phyloP scores from a whole-genome alignment of 2,113 vertebrate genomes.

The Hystrix brachyura region DNA sequence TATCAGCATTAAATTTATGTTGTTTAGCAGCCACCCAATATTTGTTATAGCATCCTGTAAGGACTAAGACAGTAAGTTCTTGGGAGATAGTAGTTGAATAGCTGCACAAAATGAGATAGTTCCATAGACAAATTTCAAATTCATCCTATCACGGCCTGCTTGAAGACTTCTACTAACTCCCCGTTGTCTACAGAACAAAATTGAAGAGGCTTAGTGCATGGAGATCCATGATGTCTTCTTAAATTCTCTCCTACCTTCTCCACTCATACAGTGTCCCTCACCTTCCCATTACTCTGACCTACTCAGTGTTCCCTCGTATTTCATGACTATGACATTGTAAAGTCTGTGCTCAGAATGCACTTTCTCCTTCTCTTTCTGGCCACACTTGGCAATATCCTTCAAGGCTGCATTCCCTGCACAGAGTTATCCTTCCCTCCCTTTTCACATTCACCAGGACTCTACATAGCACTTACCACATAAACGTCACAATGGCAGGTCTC shows the following conservation, averaged over 20 bases:
- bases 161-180: background rate
- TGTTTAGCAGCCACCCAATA: background rate
- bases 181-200: background rate
- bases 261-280: background rate
- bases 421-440: background rate
- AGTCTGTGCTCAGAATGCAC: background rate
- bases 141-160: background rate
- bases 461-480: background rate
- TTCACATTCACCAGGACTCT: background rate
- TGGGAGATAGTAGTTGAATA: background rate
- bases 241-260: background rate
- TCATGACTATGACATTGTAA: background rate
- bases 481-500: background rate
- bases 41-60: background rate
- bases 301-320: background rate
- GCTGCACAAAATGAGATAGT: background rate
- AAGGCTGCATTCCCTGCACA: background rate
- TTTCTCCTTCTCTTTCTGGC: background rate
- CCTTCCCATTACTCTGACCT: background rate
- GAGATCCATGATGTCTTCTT: background rate
- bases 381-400: background rate
- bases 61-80: background rate
- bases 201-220: background rate
- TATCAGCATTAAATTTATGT: background rate
- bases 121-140: background rate